A percentile compares a stretch with the other conserved stretches of the same genome.
Conservation (phyloP, 2,113 vertebrate genomes). For the Dunckerocampus dactyliophorus region DNA sequence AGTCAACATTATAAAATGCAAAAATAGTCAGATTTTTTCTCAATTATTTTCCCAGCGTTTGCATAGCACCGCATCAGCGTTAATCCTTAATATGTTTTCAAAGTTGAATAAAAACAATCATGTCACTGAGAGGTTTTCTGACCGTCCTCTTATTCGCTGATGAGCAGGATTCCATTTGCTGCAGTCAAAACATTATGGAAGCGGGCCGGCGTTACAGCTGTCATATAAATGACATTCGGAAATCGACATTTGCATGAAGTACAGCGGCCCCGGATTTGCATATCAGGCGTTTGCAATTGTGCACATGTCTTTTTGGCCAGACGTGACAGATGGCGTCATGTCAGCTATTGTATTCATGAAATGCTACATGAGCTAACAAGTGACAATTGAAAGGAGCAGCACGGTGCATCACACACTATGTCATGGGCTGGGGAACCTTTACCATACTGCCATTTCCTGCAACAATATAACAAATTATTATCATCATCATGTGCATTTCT, state of each 20-base stretch:
- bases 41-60: constrained; percentile 11
- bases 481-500: no score
- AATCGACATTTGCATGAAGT: constrained; percentile 55
- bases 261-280: constrained; percentile 27
- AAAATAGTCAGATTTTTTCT: neutral
- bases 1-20: neutral
- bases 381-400: constrained; percentile 3
- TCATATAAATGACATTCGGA: constrained; percentile 52
- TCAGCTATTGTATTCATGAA: constrained; percentile 8
- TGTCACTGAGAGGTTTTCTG: constrained; percentile 34
- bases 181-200: constrained; percentile 51
- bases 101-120: constrained; percentile 49
- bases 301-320: constrained; percentile 14
- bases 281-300: constrained; percentile 25
- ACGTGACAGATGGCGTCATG: constrained; percentile 24
- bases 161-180: constrained; percentile 43
- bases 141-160: constrained; percentile 35
- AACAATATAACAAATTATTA: no score
- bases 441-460: no score
- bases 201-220: constrained; percentile 44
- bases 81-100: constrained; percentile 36
- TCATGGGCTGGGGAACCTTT: no score
- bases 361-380: neutral
- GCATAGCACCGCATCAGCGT: constrained; percentile 22
- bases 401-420: no score